Percentiles rank a stretch among this genome's conserved stretches.
Evolutionary conservation across 2,113 vertebrate species (phyloP).

Genomic region (Junco hyemalis): DNA sequence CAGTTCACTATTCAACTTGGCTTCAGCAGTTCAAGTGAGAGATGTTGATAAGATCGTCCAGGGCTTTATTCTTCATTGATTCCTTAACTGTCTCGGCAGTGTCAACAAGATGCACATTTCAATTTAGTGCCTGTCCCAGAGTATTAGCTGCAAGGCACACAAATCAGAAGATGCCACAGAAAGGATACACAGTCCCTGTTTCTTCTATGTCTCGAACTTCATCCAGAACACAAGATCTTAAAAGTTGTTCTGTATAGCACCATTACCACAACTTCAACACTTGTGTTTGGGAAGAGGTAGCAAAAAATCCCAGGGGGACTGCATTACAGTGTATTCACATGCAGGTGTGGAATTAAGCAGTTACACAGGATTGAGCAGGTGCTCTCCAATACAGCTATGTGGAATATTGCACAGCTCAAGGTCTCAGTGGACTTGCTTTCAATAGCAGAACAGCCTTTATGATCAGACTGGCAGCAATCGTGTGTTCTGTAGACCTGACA

Average conservation of each 20-base stretch:
- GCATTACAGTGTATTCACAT: neutral
- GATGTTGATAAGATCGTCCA: neutral
- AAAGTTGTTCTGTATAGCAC: neutral
- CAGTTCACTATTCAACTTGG: neutral
- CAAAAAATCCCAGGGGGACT: neutral
- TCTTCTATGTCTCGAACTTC: neutral
- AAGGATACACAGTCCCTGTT: neutral
- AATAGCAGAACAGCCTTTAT: neutral
- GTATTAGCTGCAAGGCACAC: neutral
- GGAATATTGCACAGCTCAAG: neutral
- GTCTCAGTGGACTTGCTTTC: neutral
- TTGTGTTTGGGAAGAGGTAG: neutral
- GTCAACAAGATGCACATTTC: neutral
- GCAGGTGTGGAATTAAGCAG: neutral
- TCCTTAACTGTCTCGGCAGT: neutral
- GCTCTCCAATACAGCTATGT: neutral
- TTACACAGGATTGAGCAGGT: neutral
- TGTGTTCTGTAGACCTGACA: neutral
- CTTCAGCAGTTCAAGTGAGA: neutral
- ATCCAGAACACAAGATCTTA: neutral
- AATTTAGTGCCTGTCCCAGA: neutral
- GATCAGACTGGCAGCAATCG: neutral
- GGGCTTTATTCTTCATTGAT: neutral
- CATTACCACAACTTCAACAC: neutral
- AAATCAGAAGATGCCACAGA: neutral